phyloP scores from a whole-genome alignment of 2,797 vertebrate genomes.

The Synaphobranchus kaupii region DNA sequence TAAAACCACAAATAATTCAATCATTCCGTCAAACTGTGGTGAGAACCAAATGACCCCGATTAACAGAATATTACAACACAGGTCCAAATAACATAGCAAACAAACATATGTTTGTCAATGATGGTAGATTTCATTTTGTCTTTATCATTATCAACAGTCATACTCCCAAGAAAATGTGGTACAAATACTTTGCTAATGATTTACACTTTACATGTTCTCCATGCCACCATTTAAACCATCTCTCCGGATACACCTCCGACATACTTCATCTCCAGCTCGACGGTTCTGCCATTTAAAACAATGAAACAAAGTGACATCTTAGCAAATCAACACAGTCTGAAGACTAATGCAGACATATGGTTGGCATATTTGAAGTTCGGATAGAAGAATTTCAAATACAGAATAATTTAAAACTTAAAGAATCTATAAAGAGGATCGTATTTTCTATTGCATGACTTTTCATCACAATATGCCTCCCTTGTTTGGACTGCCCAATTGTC shows the following conservation, averaged over 20 bases:
- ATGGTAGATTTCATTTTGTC: neutral
- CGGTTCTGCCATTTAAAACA: slow-evolving; percentile 8
- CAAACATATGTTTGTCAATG: neutral
- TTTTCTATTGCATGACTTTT: too few relatives aligned
- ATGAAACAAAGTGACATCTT: neutral
- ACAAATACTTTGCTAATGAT: neutral
- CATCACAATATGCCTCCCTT: neutral
- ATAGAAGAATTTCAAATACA: too few relatives aligned
- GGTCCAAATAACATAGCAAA: neutral
- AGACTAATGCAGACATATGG: neutral
- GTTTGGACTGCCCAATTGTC: neutral
- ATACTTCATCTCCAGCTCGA: neutral
- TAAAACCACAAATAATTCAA: neutral
- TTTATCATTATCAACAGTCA: neutral
- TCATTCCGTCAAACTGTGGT: neutral
- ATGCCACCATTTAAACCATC: neutral
- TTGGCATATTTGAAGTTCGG: neutral
- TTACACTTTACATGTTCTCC: neutral
- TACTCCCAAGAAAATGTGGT: neutral
- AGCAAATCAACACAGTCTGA: neutral
- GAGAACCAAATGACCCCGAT: neutral
- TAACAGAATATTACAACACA: neutral
- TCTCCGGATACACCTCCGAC: neutral
- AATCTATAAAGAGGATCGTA: too few relatives aligned
- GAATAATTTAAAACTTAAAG: too few relatives aligned